phyloP scores from a whole-genome alignment of 2,888 invertebrate species.

The Lasioglossum pauxillum region DNA sequence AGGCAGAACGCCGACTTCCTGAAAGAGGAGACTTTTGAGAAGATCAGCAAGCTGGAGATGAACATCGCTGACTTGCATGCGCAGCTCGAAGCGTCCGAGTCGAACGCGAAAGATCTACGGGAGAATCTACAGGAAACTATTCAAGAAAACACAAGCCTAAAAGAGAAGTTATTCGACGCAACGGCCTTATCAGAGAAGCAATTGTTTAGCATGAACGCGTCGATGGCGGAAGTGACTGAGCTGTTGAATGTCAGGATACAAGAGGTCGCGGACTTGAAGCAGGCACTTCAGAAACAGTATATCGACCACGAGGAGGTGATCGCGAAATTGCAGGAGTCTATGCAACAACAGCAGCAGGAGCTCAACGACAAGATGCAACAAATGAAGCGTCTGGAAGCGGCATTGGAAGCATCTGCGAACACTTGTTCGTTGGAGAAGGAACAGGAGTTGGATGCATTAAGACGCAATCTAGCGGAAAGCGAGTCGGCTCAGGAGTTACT shows the following conservation, averaged over 20 bases:
- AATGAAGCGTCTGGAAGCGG: conserved; percentile 63
- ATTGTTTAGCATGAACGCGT: conserved; percentile 59
- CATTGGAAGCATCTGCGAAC: conserved; percentile 23
- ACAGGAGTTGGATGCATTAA: conserved; percentile 55
- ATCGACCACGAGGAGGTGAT: conserved; percentile 68
- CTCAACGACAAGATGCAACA: conserved; percentile 72
- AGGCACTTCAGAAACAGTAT: conserved; percentile 75
- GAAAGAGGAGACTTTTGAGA: conserved; percentile 71
- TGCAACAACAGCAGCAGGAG: conserved; percentile 78
- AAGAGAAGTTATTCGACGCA: conserved; percentile 82
- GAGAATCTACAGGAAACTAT: conserved; percentile 54
- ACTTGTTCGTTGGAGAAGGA: conserved; percentile 60
- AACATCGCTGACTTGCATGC: conserved; percentile 58
- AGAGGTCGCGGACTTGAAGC: conserved; percentile 79
- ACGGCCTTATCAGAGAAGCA: conserved; percentile 83
- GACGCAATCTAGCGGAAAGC: conserved; percentile 47
- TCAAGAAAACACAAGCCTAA: conserved; percentile 77
- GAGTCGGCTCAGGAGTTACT: conserved; percentile 39
- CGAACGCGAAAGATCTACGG: conserved; percentile 47
- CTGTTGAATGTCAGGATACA: conserved; percentile 76
- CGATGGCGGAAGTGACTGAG: conserved; percentile 77
- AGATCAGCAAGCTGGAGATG: conserved; percentile 65
- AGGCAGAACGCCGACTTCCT: conserved; percentile 71
- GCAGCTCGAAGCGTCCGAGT: conserved; percentile 55
- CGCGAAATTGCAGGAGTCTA: conserved; percentile 76